These are phyloP conservation scores for Rhinoptilus africanus DNA, from an alignment of 2,113 vertebrate species.

Conservation along the genomic window DNA sequence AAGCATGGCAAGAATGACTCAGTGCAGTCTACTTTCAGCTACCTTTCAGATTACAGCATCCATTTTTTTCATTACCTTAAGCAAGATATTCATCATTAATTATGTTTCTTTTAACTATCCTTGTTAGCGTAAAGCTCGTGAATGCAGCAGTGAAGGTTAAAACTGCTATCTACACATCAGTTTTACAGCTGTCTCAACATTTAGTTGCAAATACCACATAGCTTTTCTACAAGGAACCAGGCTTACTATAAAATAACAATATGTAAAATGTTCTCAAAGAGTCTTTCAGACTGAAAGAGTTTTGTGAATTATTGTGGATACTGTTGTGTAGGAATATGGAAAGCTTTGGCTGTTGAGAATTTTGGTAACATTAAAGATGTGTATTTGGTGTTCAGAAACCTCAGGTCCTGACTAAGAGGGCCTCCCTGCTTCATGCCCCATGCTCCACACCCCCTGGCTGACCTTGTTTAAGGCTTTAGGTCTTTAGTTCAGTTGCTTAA, in stretches of 20 bases:
- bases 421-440: background rate
- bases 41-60: background rate
- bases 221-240: background rate
- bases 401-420: background rate
- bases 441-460: too few relatives aligned
- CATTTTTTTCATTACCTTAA: background rate
- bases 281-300: background rate
- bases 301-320: background rate
- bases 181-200: background rate
- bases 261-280: background rate
- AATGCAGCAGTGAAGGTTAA: background rate
- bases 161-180: accelerated
- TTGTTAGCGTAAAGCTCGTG: background rate
- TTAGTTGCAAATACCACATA: background rate
- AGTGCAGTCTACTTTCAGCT: background rate
- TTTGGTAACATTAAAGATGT: background rate
- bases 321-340: background rate
- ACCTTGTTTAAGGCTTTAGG: background rate
- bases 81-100: background rate
- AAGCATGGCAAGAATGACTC: background rate
- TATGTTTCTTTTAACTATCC: background rate
- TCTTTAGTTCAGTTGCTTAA: background rate
- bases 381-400: background rate
- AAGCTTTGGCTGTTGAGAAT: background rate
- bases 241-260: background rate